Conservation (phyloP, 1,140 invertebrate genomes). For the Lepidurus packardi region DNA sequence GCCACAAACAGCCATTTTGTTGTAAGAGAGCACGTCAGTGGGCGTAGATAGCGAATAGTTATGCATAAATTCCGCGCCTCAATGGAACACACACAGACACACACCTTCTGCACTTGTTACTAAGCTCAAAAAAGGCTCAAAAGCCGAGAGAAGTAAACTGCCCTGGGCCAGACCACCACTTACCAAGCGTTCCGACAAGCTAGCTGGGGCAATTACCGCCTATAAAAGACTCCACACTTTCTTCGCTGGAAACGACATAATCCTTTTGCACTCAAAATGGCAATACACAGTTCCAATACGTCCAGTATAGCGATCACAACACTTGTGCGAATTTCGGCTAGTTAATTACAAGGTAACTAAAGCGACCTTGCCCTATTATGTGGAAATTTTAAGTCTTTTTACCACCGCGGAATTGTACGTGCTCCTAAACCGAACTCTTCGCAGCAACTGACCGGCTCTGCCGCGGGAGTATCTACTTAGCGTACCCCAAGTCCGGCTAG, state of each 20-base stretch:
- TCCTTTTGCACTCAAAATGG: neutral
- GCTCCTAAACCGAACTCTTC: too few species aligned
- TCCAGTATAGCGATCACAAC: too few species aligned
- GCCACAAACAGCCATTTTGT: too few species aligned
- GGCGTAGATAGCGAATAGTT: neutral
- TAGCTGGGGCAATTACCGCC: constrained; percentile 18
- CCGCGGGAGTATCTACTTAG: too few species aligned
- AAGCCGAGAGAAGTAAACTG: neutral
- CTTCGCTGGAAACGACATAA: neutral
- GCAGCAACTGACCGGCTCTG: too few species aligned
- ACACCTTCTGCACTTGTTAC: constrained; percentile 17
- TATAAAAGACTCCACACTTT: constrained; percentile 15
- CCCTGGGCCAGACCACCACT: constrained; percentile 9
- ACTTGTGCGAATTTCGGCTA: too few species aligned
- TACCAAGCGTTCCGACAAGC: constrained; percentile 20
- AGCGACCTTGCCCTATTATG: too few species aligned
- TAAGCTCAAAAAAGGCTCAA: neutral
- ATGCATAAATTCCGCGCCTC: neutral
- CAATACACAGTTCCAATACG: neutral
- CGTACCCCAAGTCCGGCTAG: too few species aligned
- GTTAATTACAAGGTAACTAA: too few species aligned
- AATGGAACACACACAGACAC: neutral
- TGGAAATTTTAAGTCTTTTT: too few species aligned
- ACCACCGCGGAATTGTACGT: too few species aligned
- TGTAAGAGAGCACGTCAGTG: neutral